These are phyloP conservation scores for Anolis carolinensis DNA, from an alignment of 2,113 vertebrate species.

Conservation along the genomic window DNA sequence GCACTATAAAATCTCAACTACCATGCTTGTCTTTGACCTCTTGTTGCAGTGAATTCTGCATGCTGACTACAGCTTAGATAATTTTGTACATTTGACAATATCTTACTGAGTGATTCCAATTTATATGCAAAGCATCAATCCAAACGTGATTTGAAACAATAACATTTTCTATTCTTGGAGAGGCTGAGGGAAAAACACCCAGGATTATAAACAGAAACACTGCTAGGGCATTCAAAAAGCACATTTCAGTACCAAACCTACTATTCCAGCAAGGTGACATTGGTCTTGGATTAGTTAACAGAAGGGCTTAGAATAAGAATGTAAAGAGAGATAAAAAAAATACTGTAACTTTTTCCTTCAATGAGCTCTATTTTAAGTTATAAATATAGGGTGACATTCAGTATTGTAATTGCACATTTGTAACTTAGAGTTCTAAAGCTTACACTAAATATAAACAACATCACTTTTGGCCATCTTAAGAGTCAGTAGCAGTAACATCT, in stretches of 20 bases:
- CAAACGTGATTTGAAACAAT: slow-evolving; percentile 26
- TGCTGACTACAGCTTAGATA: slow-evolving; percentile 16
- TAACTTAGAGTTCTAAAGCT: no score
- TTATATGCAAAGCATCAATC: slow-evolving; percentile 19
- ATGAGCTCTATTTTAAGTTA: background rate
- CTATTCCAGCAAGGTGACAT: slow-evolving; percentile 22
- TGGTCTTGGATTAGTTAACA: slow-evolving; percentile 8
- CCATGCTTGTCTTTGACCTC: slow-evolving; percentile 25
- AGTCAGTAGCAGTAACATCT: no score
- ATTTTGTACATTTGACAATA: slow-evolving; percentile 19
- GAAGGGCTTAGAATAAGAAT: background rate
- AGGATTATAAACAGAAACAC: slow-evolving; percentile 24
- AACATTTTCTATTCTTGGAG: slow-evolving; percentile 4
- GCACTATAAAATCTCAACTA: background rate
- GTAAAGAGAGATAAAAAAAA: background rate
- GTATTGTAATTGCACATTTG: no score
- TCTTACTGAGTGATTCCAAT: slow-evolving; percentile 28
- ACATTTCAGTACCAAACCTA: slow-evolving; percentile 1
- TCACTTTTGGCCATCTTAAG: no score
- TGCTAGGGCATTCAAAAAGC: slow-evolving; percentile 6
- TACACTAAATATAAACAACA: no score
- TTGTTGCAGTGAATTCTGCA: slow-evolving; percentile 10
- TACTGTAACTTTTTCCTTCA: background rate
- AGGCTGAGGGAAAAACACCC: background rate
- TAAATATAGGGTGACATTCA: background rate